phyloP scores from a whole-genome alignment of 1,140 invertebrate genomes.

The Harpegnathos saltator region DNA sequence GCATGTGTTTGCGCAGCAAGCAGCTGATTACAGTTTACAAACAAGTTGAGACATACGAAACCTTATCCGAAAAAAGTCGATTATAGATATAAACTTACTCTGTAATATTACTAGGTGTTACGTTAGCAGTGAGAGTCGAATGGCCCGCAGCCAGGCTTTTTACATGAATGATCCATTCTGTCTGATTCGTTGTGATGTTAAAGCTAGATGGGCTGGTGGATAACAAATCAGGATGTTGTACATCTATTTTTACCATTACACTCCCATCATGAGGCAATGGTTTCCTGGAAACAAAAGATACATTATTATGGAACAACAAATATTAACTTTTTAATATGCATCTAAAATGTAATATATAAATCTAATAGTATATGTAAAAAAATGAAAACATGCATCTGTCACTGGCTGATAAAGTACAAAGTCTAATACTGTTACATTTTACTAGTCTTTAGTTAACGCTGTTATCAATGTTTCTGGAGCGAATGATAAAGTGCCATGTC shows the following conservation, averaged over 20 bases:
- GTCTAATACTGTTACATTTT: background rate
- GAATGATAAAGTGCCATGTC: slow-evolving; percentile 3
- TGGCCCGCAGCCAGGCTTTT: slow-evolving; percentile 87
- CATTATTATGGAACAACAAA: slow-evolving; percentile 73
- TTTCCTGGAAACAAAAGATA: slow-evolving; percentile 64
- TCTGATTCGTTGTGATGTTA: slow-evolving; percentile 48
- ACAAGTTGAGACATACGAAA: too few relatives aligned
- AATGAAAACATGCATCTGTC: background rate
- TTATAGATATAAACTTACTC: too few relatives aligned
- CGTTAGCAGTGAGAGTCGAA: slow-evolving; percentile 86
- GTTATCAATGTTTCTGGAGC: background rate
- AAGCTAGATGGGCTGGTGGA: slow-evolving; percentile 72
- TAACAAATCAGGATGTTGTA: slow-evolving; percentile 80
- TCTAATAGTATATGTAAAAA: background rate
- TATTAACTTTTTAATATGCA: slow-evolving; percentile 35
- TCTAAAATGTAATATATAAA: background rate
- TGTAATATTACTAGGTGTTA: slow-evolving; percentile 83
- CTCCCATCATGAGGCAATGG: slow-evolving; percentile 71
- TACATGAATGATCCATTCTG: slow-evolving; percentile 85
- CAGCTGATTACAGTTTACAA: slow-evolving; percentile 2
- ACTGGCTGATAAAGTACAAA: slow-evolving; percentile 34
- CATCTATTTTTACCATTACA: slow-evolving; percentile 74
- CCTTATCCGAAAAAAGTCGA: too few relatives aligned
- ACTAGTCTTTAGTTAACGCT: background rate
- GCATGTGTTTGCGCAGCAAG: background rate